Base-by-base conservation (phyloP, 1,140 invertebrate genomes). In the Nixonia krombeini region DNA sequence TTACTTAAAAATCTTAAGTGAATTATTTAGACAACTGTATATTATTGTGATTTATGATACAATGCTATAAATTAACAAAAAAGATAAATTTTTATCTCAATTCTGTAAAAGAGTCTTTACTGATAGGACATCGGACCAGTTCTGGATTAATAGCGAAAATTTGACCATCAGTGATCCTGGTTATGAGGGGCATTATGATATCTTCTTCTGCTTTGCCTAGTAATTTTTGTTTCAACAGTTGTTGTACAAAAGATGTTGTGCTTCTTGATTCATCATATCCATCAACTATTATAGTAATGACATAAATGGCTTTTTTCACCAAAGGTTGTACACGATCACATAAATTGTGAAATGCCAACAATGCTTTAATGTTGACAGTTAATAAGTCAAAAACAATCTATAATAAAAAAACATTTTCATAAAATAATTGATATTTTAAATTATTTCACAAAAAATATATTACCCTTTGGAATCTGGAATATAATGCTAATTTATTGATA, bases 291-390 rank as follows among this genome's bases (percentile, higher is more conserved):
- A 83, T 61, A 18, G 76, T 82, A 6, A 82, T 62, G 45, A 83
- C 74, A 37, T 73, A 82, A 51, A 83, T 37, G 7, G 65, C 70
- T 26, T 74, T 42, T 49, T 47, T 37, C 13, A 80, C 59, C 10
- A 81, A 57, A 10, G 79, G 78, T 18, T 70, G 75, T 35, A 71
- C 31, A 37, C 59, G 74, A 49, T 83, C 81, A 40, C 80, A 82
- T 9, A 83, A 63, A 65, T 73, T 73, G 38, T 83, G 80, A 40
- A 83, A 82, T 33, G 68, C 73, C 47, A 56, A 70, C 17, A 81
- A 42, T n/a, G 76, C 76, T 40, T 79, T 56, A 12, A 55, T 21
- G 50, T 81, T 68, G 29, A 82, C 66, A 7, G 64, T 73, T 4
- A 81, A 29, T n/a, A 81, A 44, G 38, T 81, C 74, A 8, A 55